Conservation (phyloP, 2,888 invertebrate genomes). For the Eupithecia abbreviata region DNA sequence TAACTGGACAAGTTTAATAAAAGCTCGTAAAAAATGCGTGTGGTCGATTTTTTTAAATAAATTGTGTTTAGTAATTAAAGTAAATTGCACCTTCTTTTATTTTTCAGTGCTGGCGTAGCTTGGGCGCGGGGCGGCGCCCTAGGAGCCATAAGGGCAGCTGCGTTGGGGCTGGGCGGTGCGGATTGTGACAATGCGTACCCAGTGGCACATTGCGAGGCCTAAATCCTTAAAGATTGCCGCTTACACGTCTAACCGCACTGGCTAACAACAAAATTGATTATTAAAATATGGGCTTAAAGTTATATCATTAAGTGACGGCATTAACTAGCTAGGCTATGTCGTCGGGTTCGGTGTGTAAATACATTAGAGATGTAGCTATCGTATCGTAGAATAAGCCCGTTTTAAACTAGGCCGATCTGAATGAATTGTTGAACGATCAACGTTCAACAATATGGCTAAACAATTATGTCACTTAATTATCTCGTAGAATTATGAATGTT, state of each 20-base stretch:
- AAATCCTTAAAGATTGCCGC: not conserved
- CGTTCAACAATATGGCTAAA: too few species aligned
- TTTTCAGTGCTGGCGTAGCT: constrained; percentile 88
- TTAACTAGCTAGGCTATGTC: not conserved
- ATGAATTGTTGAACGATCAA: too few species aligned
- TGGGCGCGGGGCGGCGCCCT: constrained; percentile 86
- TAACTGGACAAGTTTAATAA: too few species aligned
- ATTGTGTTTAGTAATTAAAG: not conserved
- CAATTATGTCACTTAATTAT: too few species aligned
- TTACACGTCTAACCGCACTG: too few species aligned
- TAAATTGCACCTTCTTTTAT: not conserved
- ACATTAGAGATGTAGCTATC: not conserved
- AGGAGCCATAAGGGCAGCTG: constrained; percentile 86
- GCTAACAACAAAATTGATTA: too few species aligned
- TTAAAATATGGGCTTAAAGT: too few species aligned
- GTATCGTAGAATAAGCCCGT: too few species aligned
- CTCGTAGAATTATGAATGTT: too few species aligned
- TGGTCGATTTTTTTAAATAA: not conserved
- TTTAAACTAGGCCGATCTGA: too few species aligned
- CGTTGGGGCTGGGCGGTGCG: constrained; percentile 87
- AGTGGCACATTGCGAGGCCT: constrained; percentile 72
- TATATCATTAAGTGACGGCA: too few species aligned
- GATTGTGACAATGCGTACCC: constrained; percentile 86
- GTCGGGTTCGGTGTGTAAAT: not conserved
- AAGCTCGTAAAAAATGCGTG: not conserved